Evolutionary conservation across 2,113 vertebrate species (phyloP).

Genomic region (Hippoglossus stenolepis): DNA sequence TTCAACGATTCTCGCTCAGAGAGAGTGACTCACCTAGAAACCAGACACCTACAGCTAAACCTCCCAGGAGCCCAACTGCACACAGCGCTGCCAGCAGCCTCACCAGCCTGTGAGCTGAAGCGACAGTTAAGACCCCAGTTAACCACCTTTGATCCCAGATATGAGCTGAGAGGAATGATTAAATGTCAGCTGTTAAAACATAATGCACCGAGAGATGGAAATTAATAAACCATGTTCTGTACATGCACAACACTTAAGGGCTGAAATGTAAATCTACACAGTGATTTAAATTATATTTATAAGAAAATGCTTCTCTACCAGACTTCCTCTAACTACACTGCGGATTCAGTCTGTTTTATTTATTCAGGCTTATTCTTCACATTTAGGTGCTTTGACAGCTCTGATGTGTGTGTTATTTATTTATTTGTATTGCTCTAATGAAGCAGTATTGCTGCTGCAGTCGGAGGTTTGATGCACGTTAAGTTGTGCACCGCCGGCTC

Average conservation of each 20-base stretch:
- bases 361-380: not conserved
- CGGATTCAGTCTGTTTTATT: conserved; percentile 9
- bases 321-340: not conserved
- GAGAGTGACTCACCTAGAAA: conserved; percentile 83
- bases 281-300: not conserved
- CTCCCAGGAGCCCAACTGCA: conserved; percentile 78
- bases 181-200: conserved; percentile 47
- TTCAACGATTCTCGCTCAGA: conserved; percentile 44
- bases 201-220: not conserved
- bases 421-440: not conserved
- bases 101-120: conserved; percentile 75
- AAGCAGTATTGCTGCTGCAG: conserved; percentile 1
- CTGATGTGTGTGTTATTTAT: not conserved
- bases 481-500: conserved; percentile 6
- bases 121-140: conserved; percentile 58
- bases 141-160: conserved; percentile 43
- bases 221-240: not conserved
- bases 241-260: not conserved
- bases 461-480: not conserved
- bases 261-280: conserved; percentile 1
- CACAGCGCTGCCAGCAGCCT: conserved; percentile 79
- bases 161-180: conserved; percentile 34
- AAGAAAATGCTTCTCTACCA: not conserved
- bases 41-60: conserved; percentile 82
- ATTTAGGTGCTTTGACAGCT: not conserved